phyloP scores from a whole-genome alignment of 1,140 invertebrate species.

The Heliconius hermathena region DNA sequence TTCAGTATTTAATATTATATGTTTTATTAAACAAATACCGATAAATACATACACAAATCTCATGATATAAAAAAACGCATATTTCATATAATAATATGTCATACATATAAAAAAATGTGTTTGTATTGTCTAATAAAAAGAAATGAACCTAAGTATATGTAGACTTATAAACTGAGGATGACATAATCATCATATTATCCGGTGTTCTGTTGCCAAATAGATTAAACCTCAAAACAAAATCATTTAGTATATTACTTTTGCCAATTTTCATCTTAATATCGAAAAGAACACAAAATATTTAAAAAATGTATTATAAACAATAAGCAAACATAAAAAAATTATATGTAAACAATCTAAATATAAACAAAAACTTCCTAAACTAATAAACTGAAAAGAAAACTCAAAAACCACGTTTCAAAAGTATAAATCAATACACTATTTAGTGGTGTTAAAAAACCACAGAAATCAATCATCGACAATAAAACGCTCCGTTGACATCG shows the following conservation, averaged over 20 bases:
- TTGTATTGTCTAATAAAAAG: too few species aligned
- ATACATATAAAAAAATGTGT: too few species aligned
- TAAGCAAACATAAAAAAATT: background rate
- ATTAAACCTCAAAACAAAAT: background rate
- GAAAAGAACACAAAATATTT: background rate
- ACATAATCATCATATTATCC: too few species aligned
- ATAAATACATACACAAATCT: too few species aligned
- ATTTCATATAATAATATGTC: too few species aligned
- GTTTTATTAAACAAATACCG: too few species aligned
- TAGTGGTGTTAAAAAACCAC: slow-evolving; percentile 51
- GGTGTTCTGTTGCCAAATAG: background rate
- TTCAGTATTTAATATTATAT: too few species aligned
- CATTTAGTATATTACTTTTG: background rate
- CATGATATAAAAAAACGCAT: too few species aligned
- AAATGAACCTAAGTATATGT: background rate
- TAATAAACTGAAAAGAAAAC: slow-evolving; percentile 18
- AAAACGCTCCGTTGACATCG: slow-evolving; percentile 57
- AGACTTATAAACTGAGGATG: background rate
- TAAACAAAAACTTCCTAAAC: background rate
- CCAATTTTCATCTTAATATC: background rate
- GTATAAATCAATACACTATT: slow-evolving; percentile 40
- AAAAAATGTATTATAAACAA: too few species aligned
- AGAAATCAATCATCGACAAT: slow-evolving; percentile 60
- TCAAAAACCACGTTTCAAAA: slow-evolving; percentile 36
- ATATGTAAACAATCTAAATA: background rate